phyloP scores from a whole-genome alignment of 30 jellyfish, hydroid and myxozoan species.

The Hydractinia symbiolongicarpus region DNA sequence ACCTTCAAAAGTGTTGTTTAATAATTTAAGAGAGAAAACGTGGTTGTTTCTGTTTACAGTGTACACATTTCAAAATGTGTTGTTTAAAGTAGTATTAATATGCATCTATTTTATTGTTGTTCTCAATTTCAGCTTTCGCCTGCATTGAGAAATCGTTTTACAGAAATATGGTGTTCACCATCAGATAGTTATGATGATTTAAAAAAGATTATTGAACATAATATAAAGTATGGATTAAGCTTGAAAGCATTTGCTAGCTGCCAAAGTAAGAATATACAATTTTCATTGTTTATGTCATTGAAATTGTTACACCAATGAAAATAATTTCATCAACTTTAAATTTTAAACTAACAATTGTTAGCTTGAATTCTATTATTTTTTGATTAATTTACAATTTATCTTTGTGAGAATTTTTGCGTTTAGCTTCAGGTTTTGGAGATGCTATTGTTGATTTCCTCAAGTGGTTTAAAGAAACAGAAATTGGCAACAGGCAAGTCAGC shows the following conservation, averaged over 20 bases:
- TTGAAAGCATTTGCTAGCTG: neutral
- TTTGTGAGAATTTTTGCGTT: slow-evolving; percentile 1
- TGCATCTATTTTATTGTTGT: neutral
- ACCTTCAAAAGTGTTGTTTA: too few species aligned
- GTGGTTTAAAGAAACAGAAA: slow-evolving; percentile 60
- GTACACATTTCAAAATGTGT: neutral
- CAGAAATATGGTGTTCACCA: slow-evolving; percentile 98
- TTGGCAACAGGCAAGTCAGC: slow-evolving; percentile 54
- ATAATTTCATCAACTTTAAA: neutral
- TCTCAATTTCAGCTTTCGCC: slow-evolving; percentile 67
- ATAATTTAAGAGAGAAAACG: too few species aligned
- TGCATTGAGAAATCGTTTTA: slow-evolving; percentile 91
- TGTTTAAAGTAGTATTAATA: neutral
- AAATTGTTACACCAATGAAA: neutral
- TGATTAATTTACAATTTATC: too few species aligned
- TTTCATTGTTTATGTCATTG: neutral
- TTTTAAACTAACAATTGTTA: too few species aligned
- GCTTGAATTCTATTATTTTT: too few species aligned
- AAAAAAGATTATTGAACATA: slow-evolving; percentile 63
- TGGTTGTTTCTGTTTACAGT: too few species aligned
- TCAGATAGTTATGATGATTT: slow-evolving; percentile 59
- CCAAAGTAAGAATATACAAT: neutral
- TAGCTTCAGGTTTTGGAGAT: slow-evolving; percentile 52
- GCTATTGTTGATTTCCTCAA: slow-evolving; percentile 59
- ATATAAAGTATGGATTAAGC: slow-evolving; percentile 31